These are phyloP conservation scores for Trachelus stipa DNA, from an alignment of 2,888 invertebrate species.

Conservation along the genomic window DNA sequence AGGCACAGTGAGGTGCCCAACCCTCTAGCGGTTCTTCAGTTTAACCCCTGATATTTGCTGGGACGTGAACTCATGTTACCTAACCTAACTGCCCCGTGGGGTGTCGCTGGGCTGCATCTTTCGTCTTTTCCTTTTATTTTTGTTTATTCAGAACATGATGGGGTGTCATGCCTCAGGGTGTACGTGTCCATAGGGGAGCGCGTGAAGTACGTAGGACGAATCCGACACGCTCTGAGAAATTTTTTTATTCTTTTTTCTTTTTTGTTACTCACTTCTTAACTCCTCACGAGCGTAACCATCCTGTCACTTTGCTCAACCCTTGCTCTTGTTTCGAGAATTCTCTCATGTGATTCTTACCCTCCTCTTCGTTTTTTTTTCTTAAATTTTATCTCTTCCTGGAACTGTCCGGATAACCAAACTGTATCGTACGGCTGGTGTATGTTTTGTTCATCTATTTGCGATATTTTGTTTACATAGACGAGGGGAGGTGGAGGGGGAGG, in stretches of 20 bases:
- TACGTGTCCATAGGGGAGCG: conserved; percentile 2
- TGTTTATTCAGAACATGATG: conserved; percentile 3
- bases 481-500: neutral
- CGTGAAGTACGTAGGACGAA: neutral
- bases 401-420: neutral
- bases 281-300: neutral
- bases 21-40: conserved; percentile 1
- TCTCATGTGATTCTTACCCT: neutral
- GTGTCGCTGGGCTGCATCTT: neutral
- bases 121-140: neutral
- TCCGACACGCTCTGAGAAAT: neutral
- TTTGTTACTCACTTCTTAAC: neutral
- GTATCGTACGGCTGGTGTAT: neutral
- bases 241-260: neutral
- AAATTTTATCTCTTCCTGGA: neutral
- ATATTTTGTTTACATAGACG: neutral
- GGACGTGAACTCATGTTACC: neutral
- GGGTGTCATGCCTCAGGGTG: neutral
- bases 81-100: neutral
- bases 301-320: neutral
- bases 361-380: neutral
- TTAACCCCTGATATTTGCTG: conserved; percentile 8
- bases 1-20: neutral
- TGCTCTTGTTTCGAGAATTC: neutral
- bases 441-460: neutral